These are phyloP conservation scores for Pangasius krempfi DNA, from an alignment of 2,797 vertebrate species.

Conservation along the genomic window DNA sequence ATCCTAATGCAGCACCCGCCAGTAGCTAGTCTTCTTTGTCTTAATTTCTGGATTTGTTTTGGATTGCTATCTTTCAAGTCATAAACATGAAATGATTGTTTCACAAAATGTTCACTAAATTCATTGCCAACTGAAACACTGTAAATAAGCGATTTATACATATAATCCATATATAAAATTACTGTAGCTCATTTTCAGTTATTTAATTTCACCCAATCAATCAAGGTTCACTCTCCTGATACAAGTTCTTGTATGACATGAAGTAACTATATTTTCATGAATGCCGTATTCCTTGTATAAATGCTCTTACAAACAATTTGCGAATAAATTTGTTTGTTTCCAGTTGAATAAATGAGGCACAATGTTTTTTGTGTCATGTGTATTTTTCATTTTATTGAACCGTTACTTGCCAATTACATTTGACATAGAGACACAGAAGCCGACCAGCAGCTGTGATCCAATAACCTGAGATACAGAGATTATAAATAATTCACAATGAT, in stretches of 20 bases:
- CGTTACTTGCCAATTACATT: not conserved
- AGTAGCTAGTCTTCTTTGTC: not conserved
- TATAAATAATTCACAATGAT: slow-evolving; percentile 41
- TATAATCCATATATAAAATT: not conserved
- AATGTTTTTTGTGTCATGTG: not conserved
- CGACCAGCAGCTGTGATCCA: not conserved
- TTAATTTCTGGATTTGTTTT: not conserved
- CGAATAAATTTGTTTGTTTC: not conserved
- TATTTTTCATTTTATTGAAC: not conserved
- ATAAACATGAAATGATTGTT: not conserved
- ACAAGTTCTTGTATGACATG: not conserved
- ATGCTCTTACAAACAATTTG: not conserved
- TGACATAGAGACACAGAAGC: not conserved
- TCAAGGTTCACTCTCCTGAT: not conserved
- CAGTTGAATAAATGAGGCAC: not conserved
- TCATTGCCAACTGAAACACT: not conserved
- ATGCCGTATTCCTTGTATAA: no score
- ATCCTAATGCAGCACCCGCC: not conserved
- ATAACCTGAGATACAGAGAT: slow-evolving; percentile 4
- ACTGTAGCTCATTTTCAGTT: not conserved
- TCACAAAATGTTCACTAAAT: not conserved
- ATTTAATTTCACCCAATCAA: not conserved
- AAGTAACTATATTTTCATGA: not conserved
- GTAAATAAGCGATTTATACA: not conserved
- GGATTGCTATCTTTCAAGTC: not conserved